Conservation (phyloP, 2,797 vertebrate species). For the Orestias chungarensis region DNA sequence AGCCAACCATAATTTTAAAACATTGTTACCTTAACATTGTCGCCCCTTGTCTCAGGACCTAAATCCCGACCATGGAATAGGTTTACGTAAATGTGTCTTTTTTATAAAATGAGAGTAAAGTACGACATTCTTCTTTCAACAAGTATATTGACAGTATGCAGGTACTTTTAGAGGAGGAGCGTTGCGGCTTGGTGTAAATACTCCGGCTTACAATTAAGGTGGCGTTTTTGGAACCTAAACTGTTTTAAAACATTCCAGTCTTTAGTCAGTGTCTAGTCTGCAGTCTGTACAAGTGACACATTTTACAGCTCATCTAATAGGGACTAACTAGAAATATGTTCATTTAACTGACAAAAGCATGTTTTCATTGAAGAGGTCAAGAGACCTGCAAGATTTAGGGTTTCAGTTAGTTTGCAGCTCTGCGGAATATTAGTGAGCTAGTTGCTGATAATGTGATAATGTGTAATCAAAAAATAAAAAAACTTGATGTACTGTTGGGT, state of each 20-base stretch:
- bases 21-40: too few species aligned
- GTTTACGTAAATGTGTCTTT: background rate
- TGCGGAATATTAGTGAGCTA: background rate
- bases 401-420: background rate
- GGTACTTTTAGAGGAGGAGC: too few species aligned
- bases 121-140: background rate
- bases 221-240: background rate
- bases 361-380: too few species aligned
- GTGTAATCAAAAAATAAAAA: too few species aligned
- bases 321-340: background rate
- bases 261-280: background rate
- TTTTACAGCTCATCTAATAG: background rate
- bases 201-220: background rate
- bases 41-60: too few species aligned
- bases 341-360: background rate
- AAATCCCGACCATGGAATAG: background rate
- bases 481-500: too few species aligned
- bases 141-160: background rate
- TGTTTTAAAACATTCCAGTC: background rate
- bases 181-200: background rate
- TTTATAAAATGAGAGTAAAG: background rate
- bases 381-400: background rate
- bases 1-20: background rate
- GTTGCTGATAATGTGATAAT: background rate
- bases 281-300: background rate